A percentile compares a stretch with the other conserved stretches of the same genome.
Evolutionary conservation across 30 jellyfish, hydroid and myxozoan genomes (phyloP).

Genomic region (Phacellophora camtschatica): DNA sequence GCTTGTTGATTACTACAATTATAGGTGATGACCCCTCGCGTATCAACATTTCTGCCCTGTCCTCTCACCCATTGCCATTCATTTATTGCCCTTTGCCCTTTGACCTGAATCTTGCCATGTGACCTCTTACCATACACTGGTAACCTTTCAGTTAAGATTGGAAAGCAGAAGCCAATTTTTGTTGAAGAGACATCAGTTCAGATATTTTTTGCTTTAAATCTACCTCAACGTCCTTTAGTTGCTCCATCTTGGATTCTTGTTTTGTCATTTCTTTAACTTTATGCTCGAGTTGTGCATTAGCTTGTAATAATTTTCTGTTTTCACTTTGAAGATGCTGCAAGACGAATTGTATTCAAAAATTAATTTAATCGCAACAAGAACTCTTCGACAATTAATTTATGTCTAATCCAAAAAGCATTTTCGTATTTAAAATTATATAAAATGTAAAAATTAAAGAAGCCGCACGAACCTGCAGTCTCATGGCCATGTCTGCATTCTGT

Average conservation of each 20-base stretch:
- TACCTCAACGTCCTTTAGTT: constrained; percentile 44
- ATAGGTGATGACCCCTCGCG: too few relatives aligned
- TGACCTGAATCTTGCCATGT: too few relatives aligned
- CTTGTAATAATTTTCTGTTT: constrained; percentile 37
- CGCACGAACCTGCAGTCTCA: constrained; percentile 51
- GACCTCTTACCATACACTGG: too few relatives aligned
- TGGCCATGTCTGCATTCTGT: constrained; percentile 64
- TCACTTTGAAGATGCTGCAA: constrained; percentile 69
- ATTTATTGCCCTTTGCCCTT: too few relatives aligned
- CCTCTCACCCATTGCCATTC: too few relatives aligned
- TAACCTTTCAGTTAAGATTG: constrained; percentile 11
- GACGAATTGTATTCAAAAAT: not conserved
- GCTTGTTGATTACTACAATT: too few relatives aligned
- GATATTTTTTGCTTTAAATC: constrained; percentile 55
- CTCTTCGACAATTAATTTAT: too few relatives aligned
- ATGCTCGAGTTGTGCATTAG: constrained; percentile 58
- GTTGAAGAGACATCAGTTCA: constrained; percentile 61
- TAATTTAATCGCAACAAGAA: too few relatives aligned
- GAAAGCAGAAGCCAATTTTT: constrained; percentile 35
- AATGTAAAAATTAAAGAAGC: too few relatives aligned
- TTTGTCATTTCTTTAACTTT: constrained; percentile 13
- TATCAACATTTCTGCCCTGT: too few relatives aligned
- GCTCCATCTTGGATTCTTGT: constrained; percentile 31
- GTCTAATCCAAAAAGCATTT: too few relatives aligned
- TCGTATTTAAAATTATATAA: too few relatives aligned